Evolutionary conservation across 2,888 invertebrate species (phyloP).

Genomic region (Ormyrus rosae): DNA sequence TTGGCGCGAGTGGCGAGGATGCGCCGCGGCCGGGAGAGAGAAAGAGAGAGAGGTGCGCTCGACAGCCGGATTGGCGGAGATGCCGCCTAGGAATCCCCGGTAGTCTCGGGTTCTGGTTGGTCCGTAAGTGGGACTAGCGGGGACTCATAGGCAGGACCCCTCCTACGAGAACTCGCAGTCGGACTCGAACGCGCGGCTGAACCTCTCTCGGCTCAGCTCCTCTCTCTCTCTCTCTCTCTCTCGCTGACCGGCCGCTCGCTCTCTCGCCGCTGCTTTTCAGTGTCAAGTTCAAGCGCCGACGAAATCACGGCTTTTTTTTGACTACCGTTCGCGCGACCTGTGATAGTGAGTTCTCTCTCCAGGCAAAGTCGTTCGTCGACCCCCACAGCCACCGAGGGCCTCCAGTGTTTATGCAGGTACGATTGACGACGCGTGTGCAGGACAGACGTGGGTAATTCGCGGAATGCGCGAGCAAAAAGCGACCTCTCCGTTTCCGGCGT

Average conservation of each 20-base stretch:
- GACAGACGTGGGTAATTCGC: background rate
- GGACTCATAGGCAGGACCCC: constrained; percentile 75
- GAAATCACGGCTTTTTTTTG: no score
- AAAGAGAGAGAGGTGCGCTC: constrained; percentile 33
- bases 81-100: constrained; percentile 71
- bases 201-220: constrained; percentile 65
- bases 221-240: constrained; percentile 45
- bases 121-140: constrained; percentile 76
- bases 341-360: background rate
- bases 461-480: background rate
- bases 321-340: no score
- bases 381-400: constrained; percentile 50
- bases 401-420: constrained; percentile 48
- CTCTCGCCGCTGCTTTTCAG: no score
- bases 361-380: constrained; percentile 41
- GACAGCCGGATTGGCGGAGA: constrained; percentile 66
- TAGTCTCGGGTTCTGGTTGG: constrained; percentile 74
- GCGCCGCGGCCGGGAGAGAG: constrained; percentile 5
- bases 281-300: no score
- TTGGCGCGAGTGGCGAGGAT: background rate
- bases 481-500: background rate
- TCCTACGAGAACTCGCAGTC: constrained; percentile 74
- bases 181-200: constrained; percentile 68
- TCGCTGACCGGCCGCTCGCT: background rate
- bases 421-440: background rate